A percentile compares a stretch with the other conserved stretches of the same genome.
phyloP scores from a whole-genome alignment of 2,113 vertebrate genomes.

The Pituophis catenifer region DNA sequence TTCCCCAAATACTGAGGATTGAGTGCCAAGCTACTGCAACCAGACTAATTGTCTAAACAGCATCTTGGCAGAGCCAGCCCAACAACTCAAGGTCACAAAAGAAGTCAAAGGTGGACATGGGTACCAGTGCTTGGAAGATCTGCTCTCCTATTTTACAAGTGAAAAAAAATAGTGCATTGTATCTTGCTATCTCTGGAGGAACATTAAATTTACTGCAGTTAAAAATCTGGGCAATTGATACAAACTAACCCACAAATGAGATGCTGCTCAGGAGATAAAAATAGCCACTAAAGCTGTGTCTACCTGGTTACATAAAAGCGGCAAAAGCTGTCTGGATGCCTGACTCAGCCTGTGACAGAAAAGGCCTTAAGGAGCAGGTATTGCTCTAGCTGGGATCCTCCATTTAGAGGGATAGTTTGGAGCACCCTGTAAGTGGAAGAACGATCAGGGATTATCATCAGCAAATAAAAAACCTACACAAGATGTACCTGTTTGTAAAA shows the following conservation, averaged over 20 bases:
- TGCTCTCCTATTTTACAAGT: not conserved
- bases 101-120: not conserved
- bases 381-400: not conserved
- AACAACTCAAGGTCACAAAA: not conserved
- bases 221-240: slow-evolving; percentile 16
- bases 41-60: not conserved
- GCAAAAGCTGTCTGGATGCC: slow-evolving; percentile 9
- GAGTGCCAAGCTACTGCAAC: not conserved
- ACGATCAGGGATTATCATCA: not conserved
- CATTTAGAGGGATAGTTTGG: not conserved
- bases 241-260: slow-evolving; percentile 18
- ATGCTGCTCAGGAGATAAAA: slow-evolving; percentile 26
- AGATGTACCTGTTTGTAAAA: not conserved
- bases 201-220: not conserved
- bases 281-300: slow-evolving; percentile 27
- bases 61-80: not conserved
- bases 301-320: slow-evolving; percentile 27
- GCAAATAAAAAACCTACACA: not conserved
- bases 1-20: not conserved
- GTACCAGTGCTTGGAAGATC: not conserved
- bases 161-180: not conserved
- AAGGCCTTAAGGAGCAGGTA: not conserved
- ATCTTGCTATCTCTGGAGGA: not conserved
- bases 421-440: not conserved
- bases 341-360: not conserved